phyloP scores from a whole-genome alignment of 2,888 invertebrate species.

The Loripinus fragilis region DNA sequence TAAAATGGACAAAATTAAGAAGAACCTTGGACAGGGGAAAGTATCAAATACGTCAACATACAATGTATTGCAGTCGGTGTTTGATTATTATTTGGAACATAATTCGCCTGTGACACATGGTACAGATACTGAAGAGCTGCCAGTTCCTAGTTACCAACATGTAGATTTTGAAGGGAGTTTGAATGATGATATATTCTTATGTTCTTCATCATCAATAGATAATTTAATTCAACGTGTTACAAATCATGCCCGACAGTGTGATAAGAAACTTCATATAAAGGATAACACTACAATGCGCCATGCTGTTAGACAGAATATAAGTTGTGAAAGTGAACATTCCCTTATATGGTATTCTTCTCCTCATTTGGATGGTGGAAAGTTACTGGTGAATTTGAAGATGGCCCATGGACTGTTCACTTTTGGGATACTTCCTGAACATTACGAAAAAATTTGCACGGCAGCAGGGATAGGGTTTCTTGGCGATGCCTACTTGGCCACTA shows the following conservation, averaged over 20 bases:
- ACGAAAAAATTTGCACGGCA: slow-evolving; percentile 13
- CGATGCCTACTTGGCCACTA: neutral
- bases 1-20: slow-evolving; percentile 28
- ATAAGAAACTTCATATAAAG: neutral
- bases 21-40: slow-evolving; percentile 23
- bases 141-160: neutral
- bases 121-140: neutral
- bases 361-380: slow-evolving; percentile 21
- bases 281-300: neutral
- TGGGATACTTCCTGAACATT: slow-evolving; percentile 24
- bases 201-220: slow-evolving; percentile 19
- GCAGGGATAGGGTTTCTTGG: neutral
- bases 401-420: slow-evolving; percentile 21
- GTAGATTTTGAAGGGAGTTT: neutral
- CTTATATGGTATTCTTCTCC: slow-evolving; percentile 24
- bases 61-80: neutral
- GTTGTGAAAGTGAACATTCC: neutral
- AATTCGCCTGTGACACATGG: neutral
- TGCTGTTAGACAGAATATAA: neutral
- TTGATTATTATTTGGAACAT: neutral
- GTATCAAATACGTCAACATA: slow-evolving; percentile 18
- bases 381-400: slow-evolving; percentile 6
- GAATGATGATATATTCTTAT: slow-evolving; percentile 20
- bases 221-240: slow-evolving; percentile 20
- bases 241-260: slow-evolving; percentile 4